A percentile compares a stretch with the other conserved stretches of the same genome.
Conservation (phyloP, 2,888 invertebrate species). For the Ormyrus pomaceus region DNA sequence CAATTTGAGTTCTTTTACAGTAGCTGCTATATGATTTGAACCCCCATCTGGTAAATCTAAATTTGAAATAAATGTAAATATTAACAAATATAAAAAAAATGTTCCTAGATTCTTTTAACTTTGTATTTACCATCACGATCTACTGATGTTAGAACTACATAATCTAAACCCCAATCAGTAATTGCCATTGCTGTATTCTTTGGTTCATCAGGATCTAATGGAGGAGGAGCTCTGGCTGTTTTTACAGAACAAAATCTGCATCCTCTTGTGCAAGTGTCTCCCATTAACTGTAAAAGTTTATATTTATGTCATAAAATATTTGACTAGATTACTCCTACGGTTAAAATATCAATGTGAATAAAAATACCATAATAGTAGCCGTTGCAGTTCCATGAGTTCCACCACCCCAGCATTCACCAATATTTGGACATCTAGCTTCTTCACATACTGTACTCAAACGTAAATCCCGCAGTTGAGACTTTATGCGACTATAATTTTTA, state of each 20-base stretch:
- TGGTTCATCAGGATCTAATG: slow-evolving; percentile 93
- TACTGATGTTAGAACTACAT: slow-evolving; percentile 98
- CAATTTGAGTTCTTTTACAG: slow-evolving; percentile 75
- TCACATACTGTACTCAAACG: slow-evolving; percentile 98
- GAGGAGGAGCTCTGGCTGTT: slow-evolving; percentile 92
- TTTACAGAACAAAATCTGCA: slow-evolving; percentile 99
- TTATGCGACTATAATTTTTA: slow-evolving; percentile 89
- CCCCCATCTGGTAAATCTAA: slow-evolving; percentile 96
- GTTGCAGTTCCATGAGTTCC: slow-evolving; percentile 97
- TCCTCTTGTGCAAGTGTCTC: slow-evolving; percentile 99
- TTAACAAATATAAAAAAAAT: slow-evolving; percentile 15
- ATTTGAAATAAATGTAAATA: slow-evolving; percentile 31
- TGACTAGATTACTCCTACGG: neutral
- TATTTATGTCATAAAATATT: slow-evolving; percentile 1
- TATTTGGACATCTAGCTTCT: slow-evolving; percentile 98
- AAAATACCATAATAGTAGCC: slow-evolving; percentile 96
- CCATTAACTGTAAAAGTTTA: slow-evolving; percentile 84
- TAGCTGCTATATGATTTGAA: slow-evolving; percentile 93
- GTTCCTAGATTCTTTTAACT: slow-evolving; percentile 6
- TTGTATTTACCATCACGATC: slow-evolving; percentile 91
- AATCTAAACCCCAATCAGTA: slow-evolving; percentile 95
- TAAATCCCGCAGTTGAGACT: slow-evolving; percentile 88
- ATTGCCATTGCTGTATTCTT: slow-evolving; percentile 94
- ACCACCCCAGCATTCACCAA: slow-evolving; percentile 99
- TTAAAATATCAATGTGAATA: neutral